Evolutionary conservation across 2,888 invertebrate genomes (phyloP).

Genomic region (Erebia epiphron): DNA sequence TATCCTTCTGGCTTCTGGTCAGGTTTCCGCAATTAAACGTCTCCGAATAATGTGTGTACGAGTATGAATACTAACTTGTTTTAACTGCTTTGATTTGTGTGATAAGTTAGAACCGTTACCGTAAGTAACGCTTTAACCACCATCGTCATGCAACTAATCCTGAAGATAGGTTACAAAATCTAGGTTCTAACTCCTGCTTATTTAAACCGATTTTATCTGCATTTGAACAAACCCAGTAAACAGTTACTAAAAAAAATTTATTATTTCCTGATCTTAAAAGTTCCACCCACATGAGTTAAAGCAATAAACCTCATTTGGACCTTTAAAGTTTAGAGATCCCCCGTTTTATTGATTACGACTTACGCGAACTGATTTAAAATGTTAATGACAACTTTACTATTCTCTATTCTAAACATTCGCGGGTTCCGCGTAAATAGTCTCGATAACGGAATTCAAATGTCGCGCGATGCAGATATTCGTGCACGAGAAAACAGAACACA

Average conservation of each 20-base stretch:
- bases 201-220: neutral
- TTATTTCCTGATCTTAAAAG: neutral
- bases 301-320: constrained; percentile 17
- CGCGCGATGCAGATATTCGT: neutral
- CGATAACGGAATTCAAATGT: constrained; percentile 10
- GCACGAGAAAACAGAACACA: neutral
- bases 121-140: too few relatives aligned
- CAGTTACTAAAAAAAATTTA: neutral
- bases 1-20: too few relatives aligned
- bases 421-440: constrained; percentile 17
- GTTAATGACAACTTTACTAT: constrained; percentile 11
- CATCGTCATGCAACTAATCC: too few relatives aligned
- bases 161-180: too few relatives aligned
- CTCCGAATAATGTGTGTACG: too few relatives aligned
- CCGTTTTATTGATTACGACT: constrained; percentile 16
- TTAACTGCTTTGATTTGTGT: too few relatives aligned
- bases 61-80: too few relatives aligned
- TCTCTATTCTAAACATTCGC: constrained; percentile 10
- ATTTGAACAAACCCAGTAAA: neutral
- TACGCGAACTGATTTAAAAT: constrained; percentile 18
- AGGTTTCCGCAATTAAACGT: too few relatives aligned
- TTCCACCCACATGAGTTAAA: neutral
- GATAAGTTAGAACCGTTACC: too few relatives aligned
- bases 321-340: constrained; percentile 9
- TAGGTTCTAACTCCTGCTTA: too few relatives aligned